phyloP scores from a whole-genome alignment of 2,113 vertebrate species.

The Nestor notabilis region DNA sequence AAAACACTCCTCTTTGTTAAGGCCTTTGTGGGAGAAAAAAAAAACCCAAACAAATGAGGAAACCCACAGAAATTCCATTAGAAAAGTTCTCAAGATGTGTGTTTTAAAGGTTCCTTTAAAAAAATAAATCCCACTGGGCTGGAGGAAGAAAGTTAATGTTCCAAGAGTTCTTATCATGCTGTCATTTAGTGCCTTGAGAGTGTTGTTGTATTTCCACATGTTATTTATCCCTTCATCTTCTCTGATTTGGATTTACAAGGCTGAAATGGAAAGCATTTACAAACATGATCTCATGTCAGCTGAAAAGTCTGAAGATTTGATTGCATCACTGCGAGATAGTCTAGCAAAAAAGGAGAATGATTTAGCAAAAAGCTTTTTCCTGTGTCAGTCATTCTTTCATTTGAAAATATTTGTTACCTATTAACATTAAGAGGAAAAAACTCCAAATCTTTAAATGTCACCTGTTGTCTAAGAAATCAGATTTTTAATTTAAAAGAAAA shows the following conservation, averaged over 20 bases:
- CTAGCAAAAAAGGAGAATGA: not conserved
- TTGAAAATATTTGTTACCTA: not conserved
- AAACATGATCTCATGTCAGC: not conserved
- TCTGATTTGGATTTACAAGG: not conserved
- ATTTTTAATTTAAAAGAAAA: not conserved
- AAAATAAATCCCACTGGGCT: not conserved
- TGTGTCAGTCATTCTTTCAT: not conserved
- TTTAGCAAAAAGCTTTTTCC: not conserved
- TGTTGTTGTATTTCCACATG: not conserved
- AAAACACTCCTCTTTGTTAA: not conserved
- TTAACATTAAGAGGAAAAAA: not conserved
- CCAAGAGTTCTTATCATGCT: not conserved
- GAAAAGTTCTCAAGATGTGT: not conserved
- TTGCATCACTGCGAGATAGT: not conserved
- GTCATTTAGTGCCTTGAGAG: not conserved
- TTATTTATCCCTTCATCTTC: not conserved
- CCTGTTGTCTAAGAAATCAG: not conserved
- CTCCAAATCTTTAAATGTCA: not conserved
- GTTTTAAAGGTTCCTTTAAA: not conserved
- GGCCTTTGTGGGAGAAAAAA: not conserved
- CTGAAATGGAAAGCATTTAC: conserved; percentile 3
- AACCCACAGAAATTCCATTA: not conserved
- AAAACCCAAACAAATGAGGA: not conserved
- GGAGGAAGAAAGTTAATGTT: not conserved
- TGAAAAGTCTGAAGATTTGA: not conserved